These are phyloP conservation scores for Troglohyphantes excavatus DNA, from an alignment of 2,888 invertebrate genomes.

Conservation along the genomic window DNA sequence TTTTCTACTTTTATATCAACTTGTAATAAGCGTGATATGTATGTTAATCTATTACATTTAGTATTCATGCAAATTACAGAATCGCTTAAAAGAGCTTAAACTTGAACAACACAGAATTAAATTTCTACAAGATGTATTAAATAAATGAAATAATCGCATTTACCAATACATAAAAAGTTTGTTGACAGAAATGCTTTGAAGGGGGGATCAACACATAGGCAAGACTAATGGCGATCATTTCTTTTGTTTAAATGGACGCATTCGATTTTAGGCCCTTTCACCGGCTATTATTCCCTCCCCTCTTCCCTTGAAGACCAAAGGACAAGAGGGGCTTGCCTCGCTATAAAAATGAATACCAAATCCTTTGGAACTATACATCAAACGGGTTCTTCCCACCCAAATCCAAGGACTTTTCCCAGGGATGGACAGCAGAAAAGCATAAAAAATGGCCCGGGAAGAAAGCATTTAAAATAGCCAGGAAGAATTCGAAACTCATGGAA, in stretches of 20 bases:
- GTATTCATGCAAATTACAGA: too few species aligned
- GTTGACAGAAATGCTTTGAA: not conserved
- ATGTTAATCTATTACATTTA: too few species aligned
- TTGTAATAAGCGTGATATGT: too few species aligned
- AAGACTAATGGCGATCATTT: not conserved
- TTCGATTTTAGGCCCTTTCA: not conserved
- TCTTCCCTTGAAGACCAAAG: not conserved
- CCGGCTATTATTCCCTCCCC: not conserved
- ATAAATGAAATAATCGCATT: not conserved
- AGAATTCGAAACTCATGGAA: conserved; percentile 66
- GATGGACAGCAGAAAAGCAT: conserved; percentile 44
- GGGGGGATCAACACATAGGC: not conserved
- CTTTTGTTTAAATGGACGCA: conserved; percentile 21
- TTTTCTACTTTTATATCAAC: too few species aligned
- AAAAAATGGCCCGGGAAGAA: conserved; percentile 59
- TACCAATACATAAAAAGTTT: not conserved
- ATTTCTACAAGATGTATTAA: not conserved
- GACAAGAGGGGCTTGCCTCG: not conserved
- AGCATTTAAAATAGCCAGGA: conserved; percentile 66
- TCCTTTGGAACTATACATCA: conserved; percentile 46
- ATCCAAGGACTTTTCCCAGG: conserved; percentile 49
- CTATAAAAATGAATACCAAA: conserved; percentile 55
- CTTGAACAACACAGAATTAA: too few species aligned
- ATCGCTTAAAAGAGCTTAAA: too few species aligned
- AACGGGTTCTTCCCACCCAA: conserved; percentile 37